Evolutionary conservation across 2,888 invertebrate species (phyloP).

Genomic region (Mythimna loreyi): DNA sequence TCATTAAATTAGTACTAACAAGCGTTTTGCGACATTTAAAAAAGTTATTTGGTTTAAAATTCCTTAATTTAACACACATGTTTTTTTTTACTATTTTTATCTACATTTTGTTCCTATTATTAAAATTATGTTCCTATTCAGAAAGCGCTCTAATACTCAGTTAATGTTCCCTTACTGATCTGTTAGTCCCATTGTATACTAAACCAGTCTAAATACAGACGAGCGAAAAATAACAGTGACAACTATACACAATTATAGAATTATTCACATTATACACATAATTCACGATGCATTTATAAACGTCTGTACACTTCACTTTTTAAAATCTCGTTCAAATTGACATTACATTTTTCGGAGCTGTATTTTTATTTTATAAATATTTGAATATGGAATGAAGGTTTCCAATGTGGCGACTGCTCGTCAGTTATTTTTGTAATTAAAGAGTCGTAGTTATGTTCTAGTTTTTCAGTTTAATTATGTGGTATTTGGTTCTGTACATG

Average conservation of each 20-base stretch:
- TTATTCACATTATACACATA: constrained; percentile 76
- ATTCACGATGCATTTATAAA: constrained; percentile 67
- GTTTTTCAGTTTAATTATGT: constrained; percentile 47
- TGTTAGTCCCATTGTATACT: constrained; percentile 58
- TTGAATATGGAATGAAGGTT: constrained; percentile 54
- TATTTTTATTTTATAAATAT: constrained; percentile 45
- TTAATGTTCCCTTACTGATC: constrained; percentile 67
- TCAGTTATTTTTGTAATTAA: constrained; percentile 33
- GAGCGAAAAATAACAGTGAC: constrained; percentile 64
- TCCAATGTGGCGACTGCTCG: constrained; percentile 31
- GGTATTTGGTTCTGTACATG: constrained; percentile 50
- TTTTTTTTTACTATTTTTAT: constrained; percentile 69
- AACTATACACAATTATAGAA: constrained; percentile 67
- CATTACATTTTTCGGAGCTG: constrained; percentile 59
- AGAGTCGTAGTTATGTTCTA: constrained; percentile 32
- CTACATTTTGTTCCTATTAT: constrained; percentile 70
- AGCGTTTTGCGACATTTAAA: constrained; percentile 68
- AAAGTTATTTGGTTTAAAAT: constrained; percentile 68
- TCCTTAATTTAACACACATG: constrained; percentile 71
- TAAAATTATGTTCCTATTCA: constrained; percentile 69
- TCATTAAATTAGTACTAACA: constrained; percentile 66
- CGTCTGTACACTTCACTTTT: constrained; percentile 65
- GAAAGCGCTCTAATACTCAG: constrained; percentile 69
- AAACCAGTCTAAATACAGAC: constrained; percentile 66
- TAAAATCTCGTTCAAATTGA: constrained; percentile 69